These are phyloP conservation scores for Mya arenaria DNA, from an alignment of 1,140 invertebrate species.

Conservation along the genomic window DNA sequence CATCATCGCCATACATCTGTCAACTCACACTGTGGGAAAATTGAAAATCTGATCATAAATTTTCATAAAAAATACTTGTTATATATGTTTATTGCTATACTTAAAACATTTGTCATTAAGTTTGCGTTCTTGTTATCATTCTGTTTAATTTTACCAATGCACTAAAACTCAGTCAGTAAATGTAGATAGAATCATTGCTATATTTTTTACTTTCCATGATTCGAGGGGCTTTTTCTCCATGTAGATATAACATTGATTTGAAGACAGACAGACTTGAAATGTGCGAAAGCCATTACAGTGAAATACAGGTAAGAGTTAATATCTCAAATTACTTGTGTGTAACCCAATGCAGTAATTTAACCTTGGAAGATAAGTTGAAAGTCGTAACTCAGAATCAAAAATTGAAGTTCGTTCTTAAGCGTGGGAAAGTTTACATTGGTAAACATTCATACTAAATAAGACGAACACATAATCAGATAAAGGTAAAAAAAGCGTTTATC, in stretches of 20 bases:
- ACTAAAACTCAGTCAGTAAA: no score
- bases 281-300: not conserved
- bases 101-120: no score
- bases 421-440: conserved; percentile 52
- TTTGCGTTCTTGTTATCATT: no score
- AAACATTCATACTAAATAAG: conserved; percentile 52
- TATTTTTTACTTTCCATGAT: no score
- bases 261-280: not conserved
- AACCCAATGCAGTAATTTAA: conserved; percentile 47
- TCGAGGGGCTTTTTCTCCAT: not conserved
- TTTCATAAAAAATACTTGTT: not conserved
- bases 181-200: no score
- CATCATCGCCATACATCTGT: conserved; percentile 44
- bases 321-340: conserved; percentile 48
- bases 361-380: conserved; percentile 35
- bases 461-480: conserved; percentile 35
- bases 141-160: no score
- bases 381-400: conserved; percentile 57
- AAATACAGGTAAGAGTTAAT: conserved; percentile 30
- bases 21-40: conserved; percentile 44
- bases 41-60: conserved; percentile 44
- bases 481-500: conserved; percentile 49
- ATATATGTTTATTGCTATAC: no score
- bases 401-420: conserved; percentile 41
- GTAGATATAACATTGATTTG: not conserved